Conservation (phyloP, 2,888 invertebrate genomes). For the Macrosiphum euphorbiae region DNA sequence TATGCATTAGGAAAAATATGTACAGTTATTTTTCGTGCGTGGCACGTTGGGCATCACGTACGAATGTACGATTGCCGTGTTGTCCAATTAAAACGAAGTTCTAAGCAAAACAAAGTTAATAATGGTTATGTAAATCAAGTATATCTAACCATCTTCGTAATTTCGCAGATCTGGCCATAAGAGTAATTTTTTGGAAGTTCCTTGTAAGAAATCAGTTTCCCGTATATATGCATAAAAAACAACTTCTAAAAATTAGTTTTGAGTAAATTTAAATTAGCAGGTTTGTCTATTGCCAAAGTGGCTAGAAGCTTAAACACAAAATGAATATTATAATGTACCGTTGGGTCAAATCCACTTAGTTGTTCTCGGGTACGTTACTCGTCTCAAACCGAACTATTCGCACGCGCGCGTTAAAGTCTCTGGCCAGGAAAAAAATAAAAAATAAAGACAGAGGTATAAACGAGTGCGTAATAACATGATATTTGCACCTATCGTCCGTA, state of each 20-base stretch:
- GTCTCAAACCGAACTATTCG: background rate
- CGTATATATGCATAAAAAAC: background rate
- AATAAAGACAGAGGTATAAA: background rate
- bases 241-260: background rate
- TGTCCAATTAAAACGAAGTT: background rate
- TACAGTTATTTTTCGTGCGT: constrained; percentile 2
- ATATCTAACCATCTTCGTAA: background rate
- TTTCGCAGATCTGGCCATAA: background rate
- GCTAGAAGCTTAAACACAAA: background rate
- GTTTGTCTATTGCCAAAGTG: background rate
- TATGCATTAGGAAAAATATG: background rate
- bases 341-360: background rate
- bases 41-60: background rate
- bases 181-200: background rate
- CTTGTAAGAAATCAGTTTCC: background rate
- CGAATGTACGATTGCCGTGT: background rate
- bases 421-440: background rate
- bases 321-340: background rate
- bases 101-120: background rate
- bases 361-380: background rate
- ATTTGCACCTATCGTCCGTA: background rate
- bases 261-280: background rate
- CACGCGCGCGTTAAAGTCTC: background rate
- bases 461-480: background rate
- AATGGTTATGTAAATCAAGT: constrained; percentile 14